phyloP scores from a whole-genome alignment of 2,797 vertebrate species.

The Sebastes hubbsi region DNA sequence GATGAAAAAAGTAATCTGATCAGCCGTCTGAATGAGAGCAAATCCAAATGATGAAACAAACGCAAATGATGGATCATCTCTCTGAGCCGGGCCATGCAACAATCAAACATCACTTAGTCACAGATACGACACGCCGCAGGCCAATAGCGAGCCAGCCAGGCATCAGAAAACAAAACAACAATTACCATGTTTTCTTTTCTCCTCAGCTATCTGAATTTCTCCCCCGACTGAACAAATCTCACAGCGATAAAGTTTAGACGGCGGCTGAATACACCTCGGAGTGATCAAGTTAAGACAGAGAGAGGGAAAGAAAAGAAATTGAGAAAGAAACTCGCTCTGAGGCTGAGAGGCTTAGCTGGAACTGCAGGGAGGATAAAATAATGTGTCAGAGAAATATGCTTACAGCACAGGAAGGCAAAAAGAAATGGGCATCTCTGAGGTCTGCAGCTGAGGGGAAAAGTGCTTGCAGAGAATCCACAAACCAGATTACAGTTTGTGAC shows the following conservation, averaged over 20 bases:
- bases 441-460: conserved; percentile 53
- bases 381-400: conserved; percentile 73
- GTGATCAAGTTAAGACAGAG: conserved; percentile 52
- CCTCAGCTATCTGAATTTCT: conserved; percentile 35
- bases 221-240: conserved; percentile 62
- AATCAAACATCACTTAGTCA: conserved; percentile 56
- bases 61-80: conserved; percentile 46
- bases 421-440: conserved; percentile 48
- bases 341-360: conserved; percentile 67
- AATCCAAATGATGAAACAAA: conserved; percentile 40
- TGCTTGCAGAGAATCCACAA: conserved; percentile 70
- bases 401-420: conserved; percentile 56
- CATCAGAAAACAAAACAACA: conserved; percentile 34
- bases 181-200: conserved; percentile 32
- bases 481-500: conserved; percentile 75
- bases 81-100: conserved; percentile 22
- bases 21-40: conserved; percentile 11
- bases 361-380: conserved; percentile 64
- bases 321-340: conserved; percentile 45
- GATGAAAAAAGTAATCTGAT: conserved; percentile 27
- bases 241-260: conserved; percentile 32
- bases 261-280: conserved; percentile 40
- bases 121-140: conserved; percentile 25
- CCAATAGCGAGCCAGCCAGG: conserved; percentile 12
- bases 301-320: conserved; percentile 34